A percentile compares a stretch with the other conserved stretches of the same genome.
Conservation (phyloP, 2,888 invertebrate genomes). For the Tipula unca region DNA sequence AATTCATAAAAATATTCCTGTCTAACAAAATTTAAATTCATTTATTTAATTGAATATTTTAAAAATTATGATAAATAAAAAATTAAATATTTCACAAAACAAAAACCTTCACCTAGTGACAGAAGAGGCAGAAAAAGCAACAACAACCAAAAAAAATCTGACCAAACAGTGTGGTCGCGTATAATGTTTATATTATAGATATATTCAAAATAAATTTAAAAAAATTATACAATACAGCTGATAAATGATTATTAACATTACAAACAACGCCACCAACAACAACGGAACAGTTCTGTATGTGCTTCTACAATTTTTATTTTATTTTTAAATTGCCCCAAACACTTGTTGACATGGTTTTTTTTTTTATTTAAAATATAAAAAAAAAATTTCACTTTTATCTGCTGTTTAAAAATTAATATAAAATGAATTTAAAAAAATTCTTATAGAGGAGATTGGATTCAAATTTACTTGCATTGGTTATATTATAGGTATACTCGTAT, state of each 20-base stretch:
- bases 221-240: not conserved
- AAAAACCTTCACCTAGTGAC: not conserved
- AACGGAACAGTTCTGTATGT: not conserved
- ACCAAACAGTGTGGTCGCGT: not conserved
- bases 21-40: not conserved
- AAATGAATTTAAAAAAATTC: not conserved
- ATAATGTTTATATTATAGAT: not conserved
- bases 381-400: not conserved
- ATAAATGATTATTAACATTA: not conserved
- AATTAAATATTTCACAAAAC: not conserved
- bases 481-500: not conserved
- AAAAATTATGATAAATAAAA: not conserved
- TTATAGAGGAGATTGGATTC: not conserved
- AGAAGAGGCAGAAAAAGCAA: not conserved
- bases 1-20: not conserved
- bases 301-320: not conserved
- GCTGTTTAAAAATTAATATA: not conserved
- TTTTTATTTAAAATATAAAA: not conserved
- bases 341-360: not conserved
- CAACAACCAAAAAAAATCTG: not conserved
- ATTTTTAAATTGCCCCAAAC: not conserved
- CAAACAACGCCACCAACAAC: not conserved
- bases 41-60: not conserved
- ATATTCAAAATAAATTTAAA: not conserved
- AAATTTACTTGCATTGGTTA: not conserved